Evolutionary conservation across 2,888 invertebrate genomes (phyloP).

Genomic region (Xestia sexstrigata): DNA sequence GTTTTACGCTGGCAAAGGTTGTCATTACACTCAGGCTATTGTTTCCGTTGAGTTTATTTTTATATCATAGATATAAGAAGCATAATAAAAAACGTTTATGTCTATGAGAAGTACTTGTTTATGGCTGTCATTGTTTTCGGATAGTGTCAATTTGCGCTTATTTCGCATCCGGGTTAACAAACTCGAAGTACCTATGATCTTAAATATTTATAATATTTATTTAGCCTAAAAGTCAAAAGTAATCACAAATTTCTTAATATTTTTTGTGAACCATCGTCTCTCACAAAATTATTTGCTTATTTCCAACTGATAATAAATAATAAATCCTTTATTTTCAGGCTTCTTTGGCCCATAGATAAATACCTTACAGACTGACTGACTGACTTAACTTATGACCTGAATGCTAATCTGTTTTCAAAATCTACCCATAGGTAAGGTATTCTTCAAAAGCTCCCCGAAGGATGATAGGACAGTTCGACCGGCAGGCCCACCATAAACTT

Average conservation of each 20-base stretch:
- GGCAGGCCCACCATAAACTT: not conserved
- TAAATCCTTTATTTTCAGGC: too few relatives aligned
- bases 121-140: not conserved
- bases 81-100: not conserved
- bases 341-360: too few relatives aligned
- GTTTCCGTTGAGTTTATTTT: conserved; percentile 3
- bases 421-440: not conserved
- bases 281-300: too few relatives aligned
- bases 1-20: conserved; percentile 11
- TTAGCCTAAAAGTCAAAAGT: not conserved
- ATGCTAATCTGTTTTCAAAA: not conserved
- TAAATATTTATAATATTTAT: conserved; percentile 12
- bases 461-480: not conserved
- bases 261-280: not conserved
- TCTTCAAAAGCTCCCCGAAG: not conserved
- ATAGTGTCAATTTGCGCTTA: not conserved
- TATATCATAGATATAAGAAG: not conserved
- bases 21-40: conserved; percentile 10
- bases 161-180: conserved; percentile 16
- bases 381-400: too few relatives aligned
- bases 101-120: not conserved
- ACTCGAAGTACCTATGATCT: not conserved
- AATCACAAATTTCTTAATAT: not conserved
- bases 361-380: too few relatives aligned
- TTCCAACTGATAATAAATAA: too few relatives aligned